Conservation (phyloP, 2,113 vertebrate genomes). For the Mystacornis crossleyi region DNA sequence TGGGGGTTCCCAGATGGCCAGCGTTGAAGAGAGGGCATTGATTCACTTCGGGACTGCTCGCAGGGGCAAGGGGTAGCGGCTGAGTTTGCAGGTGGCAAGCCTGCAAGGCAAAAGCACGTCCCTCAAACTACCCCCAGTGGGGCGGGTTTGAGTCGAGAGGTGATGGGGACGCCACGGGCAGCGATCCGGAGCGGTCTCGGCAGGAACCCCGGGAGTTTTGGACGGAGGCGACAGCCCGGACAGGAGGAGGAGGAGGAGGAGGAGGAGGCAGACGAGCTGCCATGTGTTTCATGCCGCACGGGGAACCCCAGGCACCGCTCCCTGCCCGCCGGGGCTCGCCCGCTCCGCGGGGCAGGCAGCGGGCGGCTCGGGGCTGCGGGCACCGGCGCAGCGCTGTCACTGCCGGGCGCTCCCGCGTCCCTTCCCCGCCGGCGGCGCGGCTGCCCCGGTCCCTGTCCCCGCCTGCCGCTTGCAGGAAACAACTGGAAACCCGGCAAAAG, state of each 20-base stretch:
- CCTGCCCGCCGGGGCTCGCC: background rate
- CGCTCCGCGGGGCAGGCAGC: background rate
- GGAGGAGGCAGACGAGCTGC: background rate
- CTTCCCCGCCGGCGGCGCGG: background rate
- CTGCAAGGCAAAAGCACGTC: background rate
- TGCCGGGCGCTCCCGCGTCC: background rate
- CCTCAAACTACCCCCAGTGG: background rate
- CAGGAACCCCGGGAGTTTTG: background rate
- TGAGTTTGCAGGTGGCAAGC: background rate
- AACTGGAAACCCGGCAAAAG: constrained; percentile 2
- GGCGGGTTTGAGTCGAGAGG: background rate
- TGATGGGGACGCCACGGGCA: background rate
- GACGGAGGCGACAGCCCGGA: background rate
- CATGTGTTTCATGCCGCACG: background rate
- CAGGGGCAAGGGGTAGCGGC: background rate
- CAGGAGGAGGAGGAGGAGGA: background rate
- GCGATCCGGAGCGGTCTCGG: background rate
- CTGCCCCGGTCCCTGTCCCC: background rate
- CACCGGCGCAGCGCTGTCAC: background rate
- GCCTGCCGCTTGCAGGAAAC: background rate
- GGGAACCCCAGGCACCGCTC: background rate
- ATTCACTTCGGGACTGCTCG: background rate
- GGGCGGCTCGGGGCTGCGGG: background rate
- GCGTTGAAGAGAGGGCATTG: background rate
- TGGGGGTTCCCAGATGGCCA: background rate